Base-by-base conservation (phyloP, 2,797 vertebrate genomes). In the Fundulus diaphanus region DNA sequence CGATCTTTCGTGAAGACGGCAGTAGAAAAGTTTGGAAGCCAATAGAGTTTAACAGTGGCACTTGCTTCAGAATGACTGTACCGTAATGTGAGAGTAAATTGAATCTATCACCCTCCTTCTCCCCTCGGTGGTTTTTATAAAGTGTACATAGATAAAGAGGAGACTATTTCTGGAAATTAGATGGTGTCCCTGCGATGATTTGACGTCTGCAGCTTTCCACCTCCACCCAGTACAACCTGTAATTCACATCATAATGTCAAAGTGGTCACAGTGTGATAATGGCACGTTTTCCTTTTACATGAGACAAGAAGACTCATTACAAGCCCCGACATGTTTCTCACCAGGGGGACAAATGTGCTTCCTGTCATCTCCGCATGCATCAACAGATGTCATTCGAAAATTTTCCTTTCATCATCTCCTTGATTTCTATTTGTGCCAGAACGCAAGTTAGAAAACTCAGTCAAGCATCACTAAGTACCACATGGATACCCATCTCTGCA, bases 191-290 rank as follows among this genome's bases (percentile, higher is more conserved):
- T 72, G 51, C 81, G 37, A 82, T 76, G 70, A 88, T 89, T 89
- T 82, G 52, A 67, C 35, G 78, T 81, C 79, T 72, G 68, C 78
- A 35, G 75, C 76, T 82, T 65, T 66, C 72, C 72, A 63, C 51
- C 78, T 72, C 70, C 22, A 8, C 48, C 76, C 5, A 1, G 13
- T 40, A 70, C 78, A 78, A 82, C 81, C 87, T 90, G 86, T 88
- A 89, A 93, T 93, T 91, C 72, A 52, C 82, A 81, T 78, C 40
- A 73, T 91, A 89, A 92, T 89, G 83, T 87, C 82, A 82, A 82
- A 92, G 86, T 85, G 89, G 91, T 90, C 74, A 82, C 89, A 85
- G 83, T 40, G 66, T 85, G 90, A 89, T 90, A 92, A 92, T 92
- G 82, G 85, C 77, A 84, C 59, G 66, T 85, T 93, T 91, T 92